Percentiles rank a stretch among this genome's conserved stretches.
Conservation (phyloP, 2,113 vertebrate genomes). For the Tragelaphus imberbis region DNA sequence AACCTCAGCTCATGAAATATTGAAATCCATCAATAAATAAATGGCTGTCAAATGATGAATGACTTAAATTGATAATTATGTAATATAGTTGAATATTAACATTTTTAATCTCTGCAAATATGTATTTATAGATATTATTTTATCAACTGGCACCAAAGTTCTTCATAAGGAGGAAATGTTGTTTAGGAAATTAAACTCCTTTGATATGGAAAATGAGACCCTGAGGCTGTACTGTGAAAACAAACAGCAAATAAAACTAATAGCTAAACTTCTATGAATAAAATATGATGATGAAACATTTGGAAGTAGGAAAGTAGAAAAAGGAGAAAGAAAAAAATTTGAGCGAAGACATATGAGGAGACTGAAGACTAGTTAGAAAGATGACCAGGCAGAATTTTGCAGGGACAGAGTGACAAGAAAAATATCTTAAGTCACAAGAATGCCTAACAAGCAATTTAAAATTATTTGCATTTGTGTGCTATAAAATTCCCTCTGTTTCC, state of each 20-base stretch:
- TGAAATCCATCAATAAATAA: neutral
- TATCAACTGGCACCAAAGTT: neutral
- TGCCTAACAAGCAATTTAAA: neutral
- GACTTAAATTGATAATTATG: neutral
- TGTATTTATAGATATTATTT: slow-evolving; percentile 34
- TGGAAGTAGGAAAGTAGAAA: neutral
- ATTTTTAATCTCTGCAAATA: neutral
- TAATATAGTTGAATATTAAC: neutral
- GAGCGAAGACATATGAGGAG: neutral
- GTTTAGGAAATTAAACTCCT: slow-evolving; percentile 30
- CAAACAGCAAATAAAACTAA: neutral
- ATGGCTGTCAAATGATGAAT: neutral
- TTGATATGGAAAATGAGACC: slow-evolving; percentile 34
- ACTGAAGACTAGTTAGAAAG: neutral
- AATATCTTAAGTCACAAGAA: neutral
- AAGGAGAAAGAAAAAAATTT: neutral
- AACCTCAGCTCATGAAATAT: neutral
- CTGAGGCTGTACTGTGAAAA: neutral
- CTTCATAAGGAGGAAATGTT: neutral
- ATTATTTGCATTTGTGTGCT: neutral
- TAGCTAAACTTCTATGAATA: neutral
- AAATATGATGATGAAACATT: neutral
- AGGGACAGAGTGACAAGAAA: neutral
- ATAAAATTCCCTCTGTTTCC: neutral
- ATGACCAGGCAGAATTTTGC: neutral